A percentile compares a stretch with the other conserved stretches of the same genome.
Conservation (phyloP, 2,113 vertebrate genomes). For the Tychaedon coryphoeus region DNA sequence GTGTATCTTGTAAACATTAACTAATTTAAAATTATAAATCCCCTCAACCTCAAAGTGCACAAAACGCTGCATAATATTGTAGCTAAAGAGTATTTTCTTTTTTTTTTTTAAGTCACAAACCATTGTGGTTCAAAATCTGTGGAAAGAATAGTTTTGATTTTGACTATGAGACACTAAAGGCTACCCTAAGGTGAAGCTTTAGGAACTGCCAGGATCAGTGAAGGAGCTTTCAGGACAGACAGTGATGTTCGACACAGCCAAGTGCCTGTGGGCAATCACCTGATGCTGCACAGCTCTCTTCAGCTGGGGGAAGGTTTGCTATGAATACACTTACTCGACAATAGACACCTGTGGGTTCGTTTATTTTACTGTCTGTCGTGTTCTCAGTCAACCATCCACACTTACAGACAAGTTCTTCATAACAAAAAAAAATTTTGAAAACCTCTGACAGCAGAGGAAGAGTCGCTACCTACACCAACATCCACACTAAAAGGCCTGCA, state of each 20-base stretch:
- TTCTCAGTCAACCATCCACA: neutral
- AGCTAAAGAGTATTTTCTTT: neutral
- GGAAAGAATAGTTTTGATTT: neutral
- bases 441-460: neutral
- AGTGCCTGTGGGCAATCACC: neutral
- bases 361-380: neutral
- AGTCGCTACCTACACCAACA: neutral
- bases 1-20: neutral
- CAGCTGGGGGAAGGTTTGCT: neutral
- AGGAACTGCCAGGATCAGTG: neutral
- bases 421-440: neutral
- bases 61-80: neutral
- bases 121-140: neutral
- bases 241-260: neutral
- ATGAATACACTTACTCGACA: neutral
- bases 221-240: neutral
- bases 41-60: neutral
- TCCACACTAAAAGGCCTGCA: neutral
- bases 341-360: neutral
- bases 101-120: neutral
- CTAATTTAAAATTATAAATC: neutral
- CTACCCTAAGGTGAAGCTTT: neutral
- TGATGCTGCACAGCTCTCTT: neutral
- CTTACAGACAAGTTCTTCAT: neutral
- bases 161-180: neutral